phyloP scores from a whole-genome alignment of 2,113 vertebrate genomes.

The Podarcis cretensis region DNA sequence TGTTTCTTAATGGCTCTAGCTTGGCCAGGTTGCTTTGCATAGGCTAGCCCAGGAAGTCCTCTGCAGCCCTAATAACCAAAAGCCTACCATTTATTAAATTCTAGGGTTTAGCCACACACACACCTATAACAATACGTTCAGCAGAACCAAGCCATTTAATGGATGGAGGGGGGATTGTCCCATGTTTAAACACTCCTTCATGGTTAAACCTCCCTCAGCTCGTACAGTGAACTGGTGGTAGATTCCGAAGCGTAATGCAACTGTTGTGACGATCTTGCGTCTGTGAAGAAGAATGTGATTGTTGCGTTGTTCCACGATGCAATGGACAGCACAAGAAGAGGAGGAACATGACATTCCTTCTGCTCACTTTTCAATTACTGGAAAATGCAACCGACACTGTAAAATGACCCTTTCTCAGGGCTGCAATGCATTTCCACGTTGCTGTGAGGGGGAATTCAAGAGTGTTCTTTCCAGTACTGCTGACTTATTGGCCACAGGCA shows the following conservation, averaged over 20 bases:
- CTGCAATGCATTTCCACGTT: not conserved
- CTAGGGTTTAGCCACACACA: too few species aligned
- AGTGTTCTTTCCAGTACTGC: not conserved
- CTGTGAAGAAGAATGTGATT: not conserved
- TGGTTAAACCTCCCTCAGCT: not conserved
- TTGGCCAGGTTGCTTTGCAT: too few species aligned
- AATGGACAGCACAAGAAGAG: not conserved
- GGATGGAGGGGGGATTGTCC: not conserved
- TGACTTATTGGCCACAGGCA: not conserved
- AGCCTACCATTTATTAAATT: too few species aligned
- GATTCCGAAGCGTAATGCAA: not conserved
- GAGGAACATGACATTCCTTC: not conserved
- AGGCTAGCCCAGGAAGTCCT: too few species aligned
- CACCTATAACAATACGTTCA: not conserved
- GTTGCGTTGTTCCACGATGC: too few species aligned
- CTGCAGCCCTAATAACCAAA: too few species aligned
- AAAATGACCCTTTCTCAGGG: not conserved
- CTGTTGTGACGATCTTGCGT: not conserved
- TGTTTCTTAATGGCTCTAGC: too few species aligned
- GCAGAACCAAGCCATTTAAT: not conserved
- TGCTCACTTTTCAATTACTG: not conserved
- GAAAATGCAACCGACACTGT: not conserved
- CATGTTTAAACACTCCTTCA: not conserved
- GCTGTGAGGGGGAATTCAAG: too few species aligned
- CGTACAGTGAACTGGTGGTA: not conserved